Evolutionary conservation across 2,113 vertebrate genomes (phyloP), one percentile per base, ranked within the genome.

Genomic region (Charadrius vociferus): DNA sequence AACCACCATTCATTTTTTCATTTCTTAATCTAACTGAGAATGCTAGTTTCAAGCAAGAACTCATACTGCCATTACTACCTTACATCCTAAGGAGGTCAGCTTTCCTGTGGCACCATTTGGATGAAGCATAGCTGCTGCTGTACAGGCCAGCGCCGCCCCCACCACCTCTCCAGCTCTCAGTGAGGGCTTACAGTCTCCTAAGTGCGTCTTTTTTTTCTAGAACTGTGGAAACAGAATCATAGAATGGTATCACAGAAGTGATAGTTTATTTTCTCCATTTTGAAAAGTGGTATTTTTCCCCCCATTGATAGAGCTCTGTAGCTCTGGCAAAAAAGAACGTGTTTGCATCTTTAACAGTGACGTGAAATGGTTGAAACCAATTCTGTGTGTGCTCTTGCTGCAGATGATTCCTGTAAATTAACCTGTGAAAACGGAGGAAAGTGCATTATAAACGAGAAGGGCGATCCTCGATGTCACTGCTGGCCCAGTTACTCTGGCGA

Each of bases 401-500:
- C 97, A 99, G 99, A 99, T 96, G 99, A 99, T 90, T 98, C 99
- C 50, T 99, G 99, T 75, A 99, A 98, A 75, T 96, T 99, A 49
- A 98, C 97, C 80, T 99, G 99, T 93, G 99, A 99, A 98, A 99
- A 99, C 9, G 99, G 99, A 96, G 99, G 99, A 36, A 99, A 98
- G 90, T 99, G 99, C 94, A 97, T 99, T 70, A 98, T 99, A 92
- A 99, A 99, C 12, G 99, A 99, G 97, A 99, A 99, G 80, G 99
- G 99, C 61, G 98, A 99, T 85, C 98, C 98, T 74, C 98, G 99
- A 12, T 99, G 99, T 94, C 99, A 99, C 95, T 99, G 99, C 98
- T 99, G 99, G 99, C 99, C 99, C 3, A 99, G 99, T 97, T 99
- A 99, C 95, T 99, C 99, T 1, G 99, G 99, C 43, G 99, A 99